A percentile compares a stretch with the other conserved stretches of the same genome.
Evolutionary conservation across 2,797 vertebrate genomes (phyloP).

Genomic region (Remorina albescens): DNA sequence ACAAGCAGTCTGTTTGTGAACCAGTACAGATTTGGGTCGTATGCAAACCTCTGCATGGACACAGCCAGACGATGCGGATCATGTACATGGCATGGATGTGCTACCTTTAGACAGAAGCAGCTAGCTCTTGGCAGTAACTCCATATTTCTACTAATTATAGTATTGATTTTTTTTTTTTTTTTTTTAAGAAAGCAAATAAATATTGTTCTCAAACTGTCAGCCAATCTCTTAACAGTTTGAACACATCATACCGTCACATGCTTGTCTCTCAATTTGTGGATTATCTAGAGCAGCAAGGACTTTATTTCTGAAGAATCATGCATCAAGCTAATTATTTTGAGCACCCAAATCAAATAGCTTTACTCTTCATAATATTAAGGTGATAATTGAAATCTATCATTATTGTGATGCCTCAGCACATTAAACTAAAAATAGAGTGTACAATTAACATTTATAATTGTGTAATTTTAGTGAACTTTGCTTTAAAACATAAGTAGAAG

Average conservation of each 20-base stretch:
- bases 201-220: neutral
- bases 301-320: too few relatives aligned
- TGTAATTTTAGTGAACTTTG: conserved; percentile 1
- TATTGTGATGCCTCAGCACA: too few relatives aligned
- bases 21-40: neutral
- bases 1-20: neutral
- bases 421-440: too few relatives aligned
- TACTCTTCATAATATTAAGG: neutral
- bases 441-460: neutral
- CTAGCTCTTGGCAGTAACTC: neutral
- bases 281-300: neutral
- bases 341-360: neutral
- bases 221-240: neutral
- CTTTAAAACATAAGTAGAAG: neutral
- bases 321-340: too few relatives aligned
- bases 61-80: neutral
- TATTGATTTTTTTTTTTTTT: too few relatives aligned
- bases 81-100: neutral
- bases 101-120: neutral
- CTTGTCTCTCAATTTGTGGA: too few relatives aligned
- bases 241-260: neutral
- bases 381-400: neutral
- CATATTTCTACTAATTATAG: too few relatives aligned
- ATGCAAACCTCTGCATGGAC: neutral
- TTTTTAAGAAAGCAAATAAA: neutral